These are phyloP conservation scores for Dendrolimus houi DNA, from an alignment of 2,888 invertebrate species.

Conservation along the genomic window DNA sequence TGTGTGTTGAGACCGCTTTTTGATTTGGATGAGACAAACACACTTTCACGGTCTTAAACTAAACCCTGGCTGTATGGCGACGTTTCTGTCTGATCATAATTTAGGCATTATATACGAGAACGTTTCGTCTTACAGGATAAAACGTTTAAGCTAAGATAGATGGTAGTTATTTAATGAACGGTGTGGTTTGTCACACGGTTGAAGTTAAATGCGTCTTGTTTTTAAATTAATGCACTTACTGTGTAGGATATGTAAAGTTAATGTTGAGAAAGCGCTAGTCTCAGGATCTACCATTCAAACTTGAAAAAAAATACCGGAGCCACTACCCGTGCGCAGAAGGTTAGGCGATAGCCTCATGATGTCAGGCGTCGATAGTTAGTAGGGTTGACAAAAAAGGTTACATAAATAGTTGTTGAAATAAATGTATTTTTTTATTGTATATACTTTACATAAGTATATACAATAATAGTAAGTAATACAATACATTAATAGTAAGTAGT, in stretches of 20 bases:
- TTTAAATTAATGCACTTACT: not conserved
- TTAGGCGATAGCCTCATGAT: too few relatives aligned
- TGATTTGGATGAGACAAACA: conserved; percentile 47
- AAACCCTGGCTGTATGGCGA: conserved; percentile 21
- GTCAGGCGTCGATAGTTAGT: too few relatives aligned
- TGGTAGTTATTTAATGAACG: conserved; percentile 2
- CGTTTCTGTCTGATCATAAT: conserved; percentile 42
- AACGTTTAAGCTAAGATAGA: conserved; percentile 32
- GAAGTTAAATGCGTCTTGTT: not conserved
- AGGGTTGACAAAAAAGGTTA: too few relatives aligned
- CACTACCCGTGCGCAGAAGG: too few relatives aligned
- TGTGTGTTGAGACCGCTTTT: conserved; percentile 44
- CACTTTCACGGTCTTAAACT: conserved; percentile 33
- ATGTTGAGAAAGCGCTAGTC: not conserved
- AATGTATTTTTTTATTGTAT: too few relatives aligned
- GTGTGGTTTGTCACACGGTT: not conserved
- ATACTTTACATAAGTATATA: too few relatives aligned
- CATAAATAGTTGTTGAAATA: too few relatives aligned
- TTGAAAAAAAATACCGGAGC: too few relatives aligned
- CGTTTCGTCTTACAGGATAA: conserved; percentile 41
- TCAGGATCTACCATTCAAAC: too few relatives aligned
- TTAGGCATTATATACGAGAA: conserved; percentile 47
- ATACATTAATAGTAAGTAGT: too few relatives aligned
- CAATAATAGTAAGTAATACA: too few relatives aligned
- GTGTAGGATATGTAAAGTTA: not conserved